phyloP scores from a whole-genome alignment of 2,888 invertebrate genomes.

The Mythimna albipuncta region DNA sequence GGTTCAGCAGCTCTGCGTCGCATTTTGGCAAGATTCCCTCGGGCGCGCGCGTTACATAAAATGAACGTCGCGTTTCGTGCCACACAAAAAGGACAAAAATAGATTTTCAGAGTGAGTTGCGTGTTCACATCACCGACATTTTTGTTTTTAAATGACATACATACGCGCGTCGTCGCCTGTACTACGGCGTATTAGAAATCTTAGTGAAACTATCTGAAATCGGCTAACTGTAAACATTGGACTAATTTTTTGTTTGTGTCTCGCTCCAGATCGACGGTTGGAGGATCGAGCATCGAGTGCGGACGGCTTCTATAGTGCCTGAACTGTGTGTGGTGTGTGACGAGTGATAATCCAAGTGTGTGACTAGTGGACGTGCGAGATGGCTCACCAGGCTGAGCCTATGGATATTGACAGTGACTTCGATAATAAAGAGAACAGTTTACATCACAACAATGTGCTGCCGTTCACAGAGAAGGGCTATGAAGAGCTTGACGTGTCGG shows the following conservation, averaged over 20 bases:
- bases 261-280: conserved; percentile 71
- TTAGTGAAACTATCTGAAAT: conserved; percentile 84
- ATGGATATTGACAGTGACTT: conserved; percentile 87
- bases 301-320: conserved; percentile 44
- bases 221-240: conserved; percentile 84
- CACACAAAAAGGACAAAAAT: conserved; percentile 87
- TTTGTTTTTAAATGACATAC: conserved; percentile 89
- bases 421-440: conserved; percentile 86
- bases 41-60: conserved; percentile 84
- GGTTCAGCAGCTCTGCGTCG: conserved; percentile 69
- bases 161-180: conserved; percentile 78
- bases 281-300: conserved; percentile 61
- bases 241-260: conserved; percentile 79
- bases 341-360: conserved; percentile 51
- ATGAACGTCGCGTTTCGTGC: conserved; percentile 80
- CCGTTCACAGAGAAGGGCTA: conserved; percentile 85
- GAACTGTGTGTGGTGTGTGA: conserved; percentile 52
- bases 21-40: conserved; percentile 89
- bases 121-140: conserved; percentile 82
- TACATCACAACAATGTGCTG: conserved; percentile 81
- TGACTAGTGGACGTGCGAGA: conserved; percentile 66
- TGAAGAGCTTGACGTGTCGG: conserved; percentile 86
- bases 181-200: conserved; percentile 85
- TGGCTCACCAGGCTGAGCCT: conserved; percentile 84
- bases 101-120: conserved; percentile 86